These are phyloP conservation scores for Drosophila lacteicornis DNA, from an alignment of 1,140 invertebrate genomes.

Conservation along the genomic window DNA sequence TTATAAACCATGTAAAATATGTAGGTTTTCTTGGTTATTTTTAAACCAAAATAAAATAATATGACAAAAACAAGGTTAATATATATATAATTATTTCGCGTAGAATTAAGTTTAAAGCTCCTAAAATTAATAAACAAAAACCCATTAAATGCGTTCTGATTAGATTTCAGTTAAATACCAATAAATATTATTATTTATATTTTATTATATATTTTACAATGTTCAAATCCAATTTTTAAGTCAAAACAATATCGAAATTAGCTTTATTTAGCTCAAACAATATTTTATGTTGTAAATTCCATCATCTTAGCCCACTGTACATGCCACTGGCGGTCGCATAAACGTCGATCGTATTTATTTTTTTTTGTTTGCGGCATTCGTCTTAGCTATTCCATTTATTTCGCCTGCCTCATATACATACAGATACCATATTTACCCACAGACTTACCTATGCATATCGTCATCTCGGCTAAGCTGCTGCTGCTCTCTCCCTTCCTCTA, in stretches of 20 bases:
- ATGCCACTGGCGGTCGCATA: slow-evolving; percentile 62
- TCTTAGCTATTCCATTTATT: slow-evolving; percentile 72
- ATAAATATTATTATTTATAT: not conserved
- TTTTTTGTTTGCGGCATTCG: slow-evolving; percentile 49
- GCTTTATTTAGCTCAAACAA: no score
- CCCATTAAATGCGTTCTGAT: no score
- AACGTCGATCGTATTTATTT: slow-evolving; percentile 48
- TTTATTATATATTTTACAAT: not conserved
- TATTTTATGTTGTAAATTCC: not conserved
- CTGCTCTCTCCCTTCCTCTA: not conserved
- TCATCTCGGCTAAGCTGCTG: slow-evolving; percentile 27
- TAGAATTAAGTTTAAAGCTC: no score
- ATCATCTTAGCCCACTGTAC: slow-evolving; percentile 49
- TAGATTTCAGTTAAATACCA: no score
- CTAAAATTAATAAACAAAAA: no score
- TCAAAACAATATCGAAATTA: no score
- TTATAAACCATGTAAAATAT: no score
- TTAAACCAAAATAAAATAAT: no score
- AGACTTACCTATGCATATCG: slow-evolving; percentile 25
- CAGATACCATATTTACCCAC: slow-evolving; percentile 15
- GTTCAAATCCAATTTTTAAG: not conserved
- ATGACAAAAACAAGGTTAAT: no score
- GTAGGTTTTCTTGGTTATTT: no score
- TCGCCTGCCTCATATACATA: slow-evolving; percentile 37
- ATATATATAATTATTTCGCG: no score